These are phyloP conservation scores for Drosophila anceps DNA, from an alignment of 2,888 invertebrate species.

Conservation along the genomic window DNA sequence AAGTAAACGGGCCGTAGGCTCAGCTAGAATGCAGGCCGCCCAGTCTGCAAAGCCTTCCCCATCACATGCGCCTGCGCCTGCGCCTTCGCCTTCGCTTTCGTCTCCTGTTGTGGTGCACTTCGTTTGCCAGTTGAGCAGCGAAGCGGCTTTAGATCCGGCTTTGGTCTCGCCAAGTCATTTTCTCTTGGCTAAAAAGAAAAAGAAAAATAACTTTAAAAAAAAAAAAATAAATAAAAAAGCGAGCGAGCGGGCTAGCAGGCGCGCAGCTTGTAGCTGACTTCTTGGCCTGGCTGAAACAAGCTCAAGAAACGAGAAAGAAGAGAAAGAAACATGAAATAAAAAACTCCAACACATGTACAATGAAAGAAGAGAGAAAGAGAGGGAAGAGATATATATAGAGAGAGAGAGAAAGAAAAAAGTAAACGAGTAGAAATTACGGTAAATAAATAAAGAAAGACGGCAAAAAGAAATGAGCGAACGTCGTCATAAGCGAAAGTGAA, in stretches of 20 bases:
- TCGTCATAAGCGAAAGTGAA: slow-evolving; percentile 85
- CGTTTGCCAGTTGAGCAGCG: slow-evolving; percentile 3
- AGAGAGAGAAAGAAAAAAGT: slow-evolving; percentile 51
- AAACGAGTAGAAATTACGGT: slow-evolving; percentile 81
- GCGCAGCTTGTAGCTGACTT: slow-evolving; percentile 60
- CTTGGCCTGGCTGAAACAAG: slow-evolving; percentile 56
- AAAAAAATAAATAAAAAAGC: slow-evolving; percentile 22
- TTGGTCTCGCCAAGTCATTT: slow-evolving; percentile 51
- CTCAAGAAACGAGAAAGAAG: slow-evolving; percentile 43
- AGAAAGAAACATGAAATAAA: slow-evolving; percentile 27
- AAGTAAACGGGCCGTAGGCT: slow-evolving; percentile 50
- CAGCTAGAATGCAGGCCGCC: slow-evolving; percentile 53
- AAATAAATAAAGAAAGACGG: slow-evolving; percentile 70
- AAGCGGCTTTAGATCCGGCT: slow-evolving; percentile 67
- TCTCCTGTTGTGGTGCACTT: slow-evolving; percentile 29
- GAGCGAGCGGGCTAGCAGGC: slow-evolving; percentile 49
- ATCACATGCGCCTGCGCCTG: slow-evolving; percentile 5
- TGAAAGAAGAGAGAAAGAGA: slow-evolving; percentile 8
- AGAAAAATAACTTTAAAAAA: slow-evolving; percentile 2
- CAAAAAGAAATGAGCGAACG: slow-evolving; percentile 74
- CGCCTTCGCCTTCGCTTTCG: slow-evolving; percentile 12
- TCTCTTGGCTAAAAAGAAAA: slow-evolving; percentile 47
- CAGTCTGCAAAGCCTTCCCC: slow-evolving; percentile 32
- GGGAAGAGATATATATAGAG: no score
- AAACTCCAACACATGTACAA: slow-evolving; percentile 8